Percentiles rank a stretch among this genome's conserved stretches.
phyloP scores from a whole-genome alignment of 2,113 vertebrate genomes.

The Nannospalax galili region DNA sequence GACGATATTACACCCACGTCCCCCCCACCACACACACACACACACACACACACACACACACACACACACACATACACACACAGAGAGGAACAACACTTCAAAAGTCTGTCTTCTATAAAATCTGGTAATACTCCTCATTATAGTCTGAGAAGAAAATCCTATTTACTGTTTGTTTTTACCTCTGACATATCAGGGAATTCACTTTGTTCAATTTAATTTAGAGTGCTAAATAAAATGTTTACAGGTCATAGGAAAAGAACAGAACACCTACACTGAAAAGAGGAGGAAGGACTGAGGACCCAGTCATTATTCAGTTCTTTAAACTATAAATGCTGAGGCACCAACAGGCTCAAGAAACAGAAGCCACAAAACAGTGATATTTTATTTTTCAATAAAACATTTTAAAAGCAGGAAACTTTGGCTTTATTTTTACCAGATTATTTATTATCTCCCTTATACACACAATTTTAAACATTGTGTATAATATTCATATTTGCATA shows the following conservation, averaged over 20 bases:
- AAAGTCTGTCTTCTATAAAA: constrained; percentile 48
- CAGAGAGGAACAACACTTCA: background rate
- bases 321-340: background rate
- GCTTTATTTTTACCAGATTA: background rate
- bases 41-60: background rate
- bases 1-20: too few relatives aligned
- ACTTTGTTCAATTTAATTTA: constrained; percentile 13
- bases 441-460: constrained; percentile 56
- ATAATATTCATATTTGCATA: too few relatives aligned
- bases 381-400: constrained; percentile 29
- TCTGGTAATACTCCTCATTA: background rate
- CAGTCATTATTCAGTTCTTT: background rate
- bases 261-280: background rate
- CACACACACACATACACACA: too few relatives aligned
- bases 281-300: background rate
- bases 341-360: constrained; percentile 13
- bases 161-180: background rate
- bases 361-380: background rate
- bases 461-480: constrained; percentile 27
- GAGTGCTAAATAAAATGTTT: constrained; percentile 10
- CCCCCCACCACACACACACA: background rate
- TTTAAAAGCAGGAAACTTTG: background rate
- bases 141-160: background rate
- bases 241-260: constrained; percentile 34
- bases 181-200: background rate